Evolutionary conservation across 2,888 invertebrate species (phyloP).

Genomic region (Ellobium chinense): DNA sequence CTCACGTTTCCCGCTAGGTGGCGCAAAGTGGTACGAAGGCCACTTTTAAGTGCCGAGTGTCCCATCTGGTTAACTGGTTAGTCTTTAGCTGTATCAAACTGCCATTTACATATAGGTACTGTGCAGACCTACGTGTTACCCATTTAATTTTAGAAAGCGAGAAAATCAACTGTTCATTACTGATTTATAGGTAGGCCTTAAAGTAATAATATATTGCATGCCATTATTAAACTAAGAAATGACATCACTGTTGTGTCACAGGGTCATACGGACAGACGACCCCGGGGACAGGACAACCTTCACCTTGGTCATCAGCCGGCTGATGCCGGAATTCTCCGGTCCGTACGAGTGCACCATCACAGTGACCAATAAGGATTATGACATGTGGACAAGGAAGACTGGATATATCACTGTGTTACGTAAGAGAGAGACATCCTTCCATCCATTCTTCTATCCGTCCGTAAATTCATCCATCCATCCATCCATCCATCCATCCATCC

Average conservation of each 20-base stretch:
- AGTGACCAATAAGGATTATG: neutral
- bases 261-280: neutral
- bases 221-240: too few relatives aligned
- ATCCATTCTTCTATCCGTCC: neutral
- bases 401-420: conserved; percentile 31
- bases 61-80: too few relatives aligned
- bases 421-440: neutral
- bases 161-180: too few relatives aligned
- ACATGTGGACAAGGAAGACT: conserved; percentile 17
- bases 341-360: conserved; percentile 21
- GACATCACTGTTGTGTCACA: neutral
- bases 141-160: too few relatives aligned
- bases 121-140: neutral
- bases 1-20: too few relatives aligned
- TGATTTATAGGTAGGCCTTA: too few relatives aligned
- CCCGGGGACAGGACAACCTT: conserved; percentile 24
- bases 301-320: conserved; percentile 22
- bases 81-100: too few relatives aligned
- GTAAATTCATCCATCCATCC: neutral
- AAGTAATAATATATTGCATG: too few relatives aligned
- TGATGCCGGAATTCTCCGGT: conserved; percentile 33
- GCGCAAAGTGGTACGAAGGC: too few relatives aligned
- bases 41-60: too few relatives aligned
- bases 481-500: neutral
- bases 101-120: too few relatives aligned